Evolutionary conservation across 2,888 invertebrate genomes (phyloP), one percentile per base, ranked within the genome.

Genomic region (Spodoptera littoralis): DNA sequence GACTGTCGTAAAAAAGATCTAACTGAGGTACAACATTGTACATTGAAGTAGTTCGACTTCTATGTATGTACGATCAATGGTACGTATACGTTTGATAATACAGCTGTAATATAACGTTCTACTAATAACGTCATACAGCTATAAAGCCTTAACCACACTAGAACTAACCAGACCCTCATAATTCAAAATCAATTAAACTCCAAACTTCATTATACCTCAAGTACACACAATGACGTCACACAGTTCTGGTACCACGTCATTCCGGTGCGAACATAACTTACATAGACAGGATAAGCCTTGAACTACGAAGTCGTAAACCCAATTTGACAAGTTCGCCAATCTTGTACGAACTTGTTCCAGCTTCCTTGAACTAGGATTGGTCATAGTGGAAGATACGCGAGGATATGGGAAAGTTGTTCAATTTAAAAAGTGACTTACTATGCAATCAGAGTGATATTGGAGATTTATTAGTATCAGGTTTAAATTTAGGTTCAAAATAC

Each of bases 321-420:
- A 79, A 82, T 81, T 80, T 82, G 80, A 72, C 79, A 81, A 79
- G 77, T 80, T 79, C 42, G 52, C 58, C 76, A 79, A 79, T 81
- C 80, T 82, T 82, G 74, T 73, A 71, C 65, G 48, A 82, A 80
- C 65, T 79, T 74, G 49, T 68, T 55, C 49, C 5, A 9, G 60
- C n/a, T 62, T 60, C 50, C 45, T 50, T 43, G 46, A 59, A n/a
- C 41, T n/a, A 55, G 42, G 11, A 13, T 43, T 30, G 3, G 44
- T 11, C 42, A 8, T 11, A 72, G n/a, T 22, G 8, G 43, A 56
- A 57, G 68, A 58, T 64, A 45, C 1, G 63, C 63, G 41, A 42
- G 11, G 30, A 46, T 48, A 48, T 30, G 27, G n/a, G 13, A 42
- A 1, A 18, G n/a, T 22, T 54, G 30, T 5, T 36, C 30, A 4